Percentiles rank a stretch among this genome's conserved stretches.
These are phyloP conservation scores for Sesia bembeciformis DNA, from an alignment of 2,888 invertebrate genomes.

Conservation along the genomic window DNA sequence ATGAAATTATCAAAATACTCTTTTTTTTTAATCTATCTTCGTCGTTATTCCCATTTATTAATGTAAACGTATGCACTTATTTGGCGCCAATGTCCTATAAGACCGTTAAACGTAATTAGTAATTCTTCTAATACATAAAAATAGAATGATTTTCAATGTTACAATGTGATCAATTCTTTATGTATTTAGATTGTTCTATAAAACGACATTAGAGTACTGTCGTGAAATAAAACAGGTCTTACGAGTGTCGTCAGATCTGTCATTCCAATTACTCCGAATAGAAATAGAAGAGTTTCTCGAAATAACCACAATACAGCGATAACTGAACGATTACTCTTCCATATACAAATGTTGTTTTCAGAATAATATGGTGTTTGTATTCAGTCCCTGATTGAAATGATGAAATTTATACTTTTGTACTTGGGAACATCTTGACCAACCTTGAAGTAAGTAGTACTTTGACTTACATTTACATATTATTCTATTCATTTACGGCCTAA, in stretches of 20 bases:
- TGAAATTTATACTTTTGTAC: constrained; percentile 44
- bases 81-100: constrained; percentile 69
- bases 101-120: constrained; percentile 47
- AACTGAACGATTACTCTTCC: not conserved
- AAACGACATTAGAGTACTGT: constrained; percentile 10
- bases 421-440: constrained; percentile 70
- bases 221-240: constrained; percentile 58
- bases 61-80: constrained; percentile 71
- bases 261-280: constrained; percentile 44
- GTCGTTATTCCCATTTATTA: constrained; percentile 10
- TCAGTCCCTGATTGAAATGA: constrained; percentile 49
- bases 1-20: not conserved
- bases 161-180: not conserved
- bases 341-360: constrained; percentile 16
- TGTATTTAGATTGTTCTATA: not conserved
- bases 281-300: constrained; percentile 8
- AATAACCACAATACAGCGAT: not conserved
- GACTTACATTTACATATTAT: not conserved
- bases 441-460: constrained; percentile 62
- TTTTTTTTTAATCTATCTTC: not conserved
- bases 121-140: not conserved
- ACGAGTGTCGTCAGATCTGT: constrained; percentile 68
- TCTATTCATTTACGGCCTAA: not conserved
- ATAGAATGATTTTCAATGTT: not conserved
- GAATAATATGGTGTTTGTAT: constrained; percentile 19